Evolutionary conservation across 2,797 vertebrate species (phyloP).

Genomic region (Orestias chungarensis): DNA sequence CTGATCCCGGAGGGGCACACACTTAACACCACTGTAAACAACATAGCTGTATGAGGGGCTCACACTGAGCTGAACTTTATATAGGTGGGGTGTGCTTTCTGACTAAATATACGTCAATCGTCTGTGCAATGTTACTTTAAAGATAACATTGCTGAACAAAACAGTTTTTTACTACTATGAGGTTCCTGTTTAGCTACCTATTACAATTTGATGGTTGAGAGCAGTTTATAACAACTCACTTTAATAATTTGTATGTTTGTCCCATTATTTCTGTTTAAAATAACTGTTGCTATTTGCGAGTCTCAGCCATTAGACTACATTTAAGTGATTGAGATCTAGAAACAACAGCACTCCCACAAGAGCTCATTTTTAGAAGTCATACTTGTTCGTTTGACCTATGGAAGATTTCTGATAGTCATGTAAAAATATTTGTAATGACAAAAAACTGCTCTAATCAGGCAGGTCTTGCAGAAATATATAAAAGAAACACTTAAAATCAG

Average conservation of each 20-base stretch:
- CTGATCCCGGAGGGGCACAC: conserved; percentile 76
- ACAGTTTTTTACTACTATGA: not conserved
- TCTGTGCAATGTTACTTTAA: not conserved
- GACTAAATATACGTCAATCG: conserved; percentile 5
- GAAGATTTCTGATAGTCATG: conserved; percentile 1
- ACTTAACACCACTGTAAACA: conserved; percentile 80
- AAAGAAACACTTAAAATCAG: not conserved
- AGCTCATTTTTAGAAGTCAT: not conserved
- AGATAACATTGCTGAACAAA: not conserved
- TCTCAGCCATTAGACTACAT: not conserved
- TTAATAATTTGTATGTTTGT: not conserved
- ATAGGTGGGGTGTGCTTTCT: conserved; percentile 33
- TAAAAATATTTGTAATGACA: not conserved
- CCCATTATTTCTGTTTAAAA: not conserved
- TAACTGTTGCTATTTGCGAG: not conserved
- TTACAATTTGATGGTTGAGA: not conserved
- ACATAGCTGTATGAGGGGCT: conserved; percentile 67
- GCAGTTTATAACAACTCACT: not conserved
- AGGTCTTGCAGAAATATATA: not conserved
- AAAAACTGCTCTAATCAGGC: not conserved
- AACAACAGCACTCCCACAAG: not conserved
- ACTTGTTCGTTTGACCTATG: not conserved
- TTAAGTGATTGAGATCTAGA: conserved; percentile 6
- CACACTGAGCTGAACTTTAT: conserved; percentile 55
- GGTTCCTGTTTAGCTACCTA: not conserved